phyloP scores from a whole-genome alignment of 2,113 vertebrate genomes.

The Electrona antarctica region DNA sequence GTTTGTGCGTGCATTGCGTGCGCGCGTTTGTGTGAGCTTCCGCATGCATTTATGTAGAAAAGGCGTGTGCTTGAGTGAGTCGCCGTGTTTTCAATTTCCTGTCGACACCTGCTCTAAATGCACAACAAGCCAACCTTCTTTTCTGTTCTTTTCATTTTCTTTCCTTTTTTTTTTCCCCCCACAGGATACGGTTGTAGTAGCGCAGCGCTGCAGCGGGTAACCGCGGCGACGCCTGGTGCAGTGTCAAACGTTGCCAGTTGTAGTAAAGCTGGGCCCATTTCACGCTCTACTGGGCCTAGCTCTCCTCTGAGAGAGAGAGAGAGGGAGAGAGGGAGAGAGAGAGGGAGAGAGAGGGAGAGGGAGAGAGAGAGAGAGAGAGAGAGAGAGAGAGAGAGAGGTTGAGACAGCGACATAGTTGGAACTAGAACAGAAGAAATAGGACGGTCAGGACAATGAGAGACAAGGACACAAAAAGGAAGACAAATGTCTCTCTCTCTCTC shows the following conservation, averaged over 20 bases:
- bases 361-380: background rate
- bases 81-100: background rate
- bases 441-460: background rate
- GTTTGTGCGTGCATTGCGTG: too few relatives aligned
- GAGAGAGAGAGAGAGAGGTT: background rate
- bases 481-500: background rate
- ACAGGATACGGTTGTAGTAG: constrained; percentile 42
- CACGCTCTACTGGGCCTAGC: constrained; percentile 58
- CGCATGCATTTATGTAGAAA: too few relatives aligned
- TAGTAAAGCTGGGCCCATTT: constrained; percentile 71
- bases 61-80: too few relatives aligned
- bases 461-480: background rate
- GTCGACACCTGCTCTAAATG: constrained; percentile 47
- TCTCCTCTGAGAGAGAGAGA: constrained; percentile 20
- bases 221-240: constrained; percentile 53
- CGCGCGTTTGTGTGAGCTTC: too few relatives aligned
- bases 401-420: background rate
- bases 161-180: background rate
- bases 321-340: background rate
- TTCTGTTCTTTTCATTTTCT: background rate
- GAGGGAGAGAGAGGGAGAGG: background rate
- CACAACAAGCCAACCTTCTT: constrained; percentile 30
- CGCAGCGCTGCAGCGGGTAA: constrained; percentile 63
- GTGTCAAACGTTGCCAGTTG: constrained; percentile 64
- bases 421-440: background rate